Evolutionary conservation across 1,140 invertebrate species (phyloP).

Genomic region (Colletes latitarsis): DNA sequence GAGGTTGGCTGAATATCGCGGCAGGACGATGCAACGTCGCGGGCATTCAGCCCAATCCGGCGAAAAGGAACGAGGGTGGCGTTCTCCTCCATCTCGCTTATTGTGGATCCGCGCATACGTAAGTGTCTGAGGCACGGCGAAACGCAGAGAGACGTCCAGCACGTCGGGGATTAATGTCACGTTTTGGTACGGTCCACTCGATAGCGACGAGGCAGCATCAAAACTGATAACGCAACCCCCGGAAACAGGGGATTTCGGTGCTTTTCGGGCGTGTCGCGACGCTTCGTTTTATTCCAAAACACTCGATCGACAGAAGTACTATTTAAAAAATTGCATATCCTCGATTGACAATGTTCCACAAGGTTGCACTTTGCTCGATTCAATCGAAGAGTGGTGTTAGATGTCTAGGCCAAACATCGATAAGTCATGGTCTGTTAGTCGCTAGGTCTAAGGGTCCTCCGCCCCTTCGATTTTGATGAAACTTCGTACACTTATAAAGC

Average conservation of each 20-base stretch:
- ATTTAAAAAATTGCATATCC: too few relatives aligned
- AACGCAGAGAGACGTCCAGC: slow-evolving; percentile 67
- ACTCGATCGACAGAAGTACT: too few relatives aligned
- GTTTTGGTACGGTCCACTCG: slow-evolving; percentile 59
- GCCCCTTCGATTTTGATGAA: too few relatives aligned
- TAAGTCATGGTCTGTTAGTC: too few relatives aligned
- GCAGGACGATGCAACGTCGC: slow-evolving; percentile 66
- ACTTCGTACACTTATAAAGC: too few relatives aligned
- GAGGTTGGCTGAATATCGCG: slow-evolving; percentile 39
- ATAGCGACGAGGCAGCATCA: not conserved
- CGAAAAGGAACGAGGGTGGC: slow-evolving; percentile 75
- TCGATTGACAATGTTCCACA: too few relatives aligned
- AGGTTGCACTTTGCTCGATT: too few relatives aligned
- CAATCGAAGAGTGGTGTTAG: too few relatives aligned
- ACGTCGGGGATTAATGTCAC: slow-evolving; percentile 74
- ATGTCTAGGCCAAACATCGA: too few relatives aligned
- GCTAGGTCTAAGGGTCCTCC: too few relatives aligned
- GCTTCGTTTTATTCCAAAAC: too few relatives aligned
- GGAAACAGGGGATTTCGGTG: too few relatives aligned
- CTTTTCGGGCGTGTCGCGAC: not conserved
- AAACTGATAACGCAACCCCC: slow-evolving; percentile 12
- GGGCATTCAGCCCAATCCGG: slow-evolving; percentile 71
- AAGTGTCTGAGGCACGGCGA: slow-evolving; percentile 58
- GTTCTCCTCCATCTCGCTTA: slow-evolving; percentile 57
- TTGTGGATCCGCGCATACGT: slow-evolving; percentile 71